These are phyloP conservation scores for Sebastes nivosus DNA, from an alignment of 2,797 vertebrate species.

Conservation along the genomic window DNA sequence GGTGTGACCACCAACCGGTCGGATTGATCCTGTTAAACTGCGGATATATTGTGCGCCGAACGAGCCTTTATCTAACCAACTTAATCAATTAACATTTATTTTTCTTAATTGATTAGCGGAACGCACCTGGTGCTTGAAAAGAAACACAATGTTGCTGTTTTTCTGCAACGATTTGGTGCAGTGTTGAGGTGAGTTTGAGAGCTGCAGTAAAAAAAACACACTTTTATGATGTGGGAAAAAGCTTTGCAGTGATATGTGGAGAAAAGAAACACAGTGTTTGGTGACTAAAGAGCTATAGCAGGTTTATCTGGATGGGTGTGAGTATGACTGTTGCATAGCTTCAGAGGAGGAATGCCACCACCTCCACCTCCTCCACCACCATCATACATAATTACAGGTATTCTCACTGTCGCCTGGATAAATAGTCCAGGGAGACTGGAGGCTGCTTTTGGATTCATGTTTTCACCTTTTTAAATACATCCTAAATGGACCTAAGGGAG, in stretches of 20 bases:
- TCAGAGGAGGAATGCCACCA: slow-evolving; percentile 51
- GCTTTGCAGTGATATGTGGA: not conserved
- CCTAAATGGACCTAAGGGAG: slow-evolving; percentile 67
- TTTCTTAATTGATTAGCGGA: not conserved
- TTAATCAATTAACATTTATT: not conserved
- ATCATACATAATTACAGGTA: slow-evolving; percentile 61
- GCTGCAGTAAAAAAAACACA: slow-evolving; percentile 4
- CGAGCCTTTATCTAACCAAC: not conserved
- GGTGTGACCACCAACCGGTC: slow-evolving; percentile 43
- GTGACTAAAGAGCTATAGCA: not conserved
- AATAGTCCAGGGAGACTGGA: slow-evolving; percentile 18
- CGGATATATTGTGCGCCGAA: not conserved
- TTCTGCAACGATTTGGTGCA: slow-evolving; percentile 37
- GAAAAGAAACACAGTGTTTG: not conserved
- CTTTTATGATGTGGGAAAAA: slow-evolving; percentile 2
- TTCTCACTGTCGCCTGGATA: slow-evolving; percentile 52
- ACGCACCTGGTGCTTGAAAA: slow-evolving; percentile 16
- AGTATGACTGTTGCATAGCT: slow-evolving; percentile 38
- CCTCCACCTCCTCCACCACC: not conserved
- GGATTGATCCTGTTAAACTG: slow-evolving; percentile 37
- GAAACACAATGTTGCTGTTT: not conserved
- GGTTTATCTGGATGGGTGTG: not conserved
- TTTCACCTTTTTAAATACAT: not conserved
- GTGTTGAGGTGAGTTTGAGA: slow-evolving; percentile 35
- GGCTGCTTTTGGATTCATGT: not conserved